Evolutionary conservation across 2,888 invertebrate genomes (phyloP).

Genomic region (Hofmannophila pseudospretella): DNA sequence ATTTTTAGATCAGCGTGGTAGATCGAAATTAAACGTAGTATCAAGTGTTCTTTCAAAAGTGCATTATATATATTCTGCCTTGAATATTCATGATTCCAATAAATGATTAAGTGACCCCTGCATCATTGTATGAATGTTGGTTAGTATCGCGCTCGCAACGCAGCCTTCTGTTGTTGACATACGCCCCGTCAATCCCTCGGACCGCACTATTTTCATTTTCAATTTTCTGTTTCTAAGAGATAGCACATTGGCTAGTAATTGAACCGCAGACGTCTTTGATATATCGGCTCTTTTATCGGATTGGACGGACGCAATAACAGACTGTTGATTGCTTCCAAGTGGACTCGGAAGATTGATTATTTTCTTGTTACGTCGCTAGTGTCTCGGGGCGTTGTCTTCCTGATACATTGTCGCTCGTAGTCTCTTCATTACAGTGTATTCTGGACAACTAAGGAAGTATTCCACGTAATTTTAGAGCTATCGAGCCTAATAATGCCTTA

Average conservation of each 20-base stretch:
- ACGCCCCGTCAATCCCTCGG: slow-evolving; percentile 35
- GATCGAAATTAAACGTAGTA: too few relatives aligned
- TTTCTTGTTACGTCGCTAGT: slow-evolving; percentile 60
- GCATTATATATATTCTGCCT: too few relatives aligned
- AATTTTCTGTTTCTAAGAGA: slow-evolving; percentile 62
- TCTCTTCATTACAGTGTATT: slow-evolving; percentile 8
- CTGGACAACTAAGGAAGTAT: neutral
- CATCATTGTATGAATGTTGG: neutral
- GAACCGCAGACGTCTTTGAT: slow-evolving; percentile 75
- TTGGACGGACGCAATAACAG: slow-evolving; percentile 75
- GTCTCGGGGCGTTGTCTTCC: slow-evolving; percentile 46
- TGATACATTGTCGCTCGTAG: slow-evolving; percentile 22
- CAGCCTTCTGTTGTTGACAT: slow-evolving; percentile 41
- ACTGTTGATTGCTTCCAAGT: slow-evolving; percentile 76
- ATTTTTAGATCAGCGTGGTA: too few relatives aligned
- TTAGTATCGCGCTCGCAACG: neutral
- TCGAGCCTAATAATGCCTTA: too few relatives aligned
- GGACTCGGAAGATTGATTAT: slow-evolving; percentile 75
- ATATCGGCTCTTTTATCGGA: slow-evolving; percentile 75
- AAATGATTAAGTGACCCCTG: too few relatives aligned
- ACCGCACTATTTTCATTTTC: slow-evolving; percentile 62
- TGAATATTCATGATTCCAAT: too few relatives aligned
- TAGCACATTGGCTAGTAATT: slow-evolving; percentile 71
- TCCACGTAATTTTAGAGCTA: too few relatives aligned
- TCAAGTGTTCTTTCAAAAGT: too few relatives aligned